Base-by-base conservation (phyloP, 64 coral and sea anemone species). In the Cladopsammia gracilis region DNA sequence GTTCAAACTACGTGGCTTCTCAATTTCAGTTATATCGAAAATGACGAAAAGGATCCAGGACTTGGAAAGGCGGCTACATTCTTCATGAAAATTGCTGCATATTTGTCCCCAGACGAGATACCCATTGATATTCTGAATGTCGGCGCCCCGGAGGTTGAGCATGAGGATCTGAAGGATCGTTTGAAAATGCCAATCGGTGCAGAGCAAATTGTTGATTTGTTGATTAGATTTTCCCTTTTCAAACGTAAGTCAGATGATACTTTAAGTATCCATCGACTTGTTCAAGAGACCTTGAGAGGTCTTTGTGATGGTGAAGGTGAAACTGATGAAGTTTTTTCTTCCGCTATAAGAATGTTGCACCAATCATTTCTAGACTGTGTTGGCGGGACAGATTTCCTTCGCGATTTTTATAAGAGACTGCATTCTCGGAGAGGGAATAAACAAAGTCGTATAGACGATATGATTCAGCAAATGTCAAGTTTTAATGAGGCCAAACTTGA, bases 1-100 rank as follows among this genome's bases (percentile, higher is more conserved):
- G 83, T 88, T 3, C 91, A 93, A 22, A 93, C 91, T 15, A 93
- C 91, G 0, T 88, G 91, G 91, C 72, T 64, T 25, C 64, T 93
- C 1, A 93, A 93, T 47, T 79, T 93, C 69, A 47, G 76, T 43
- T 88, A 88, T 56, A 25, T 88, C 15, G 73, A 61, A 48, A 53
- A 77, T 25, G 4, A 64, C 4, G 34, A 83, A 0, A 58, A 48
- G 46, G 50, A 93, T 44, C 0, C 14, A 3, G 49, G 65, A 87
- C 20, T 65, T 58, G 71, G 84, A 20, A 25, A 9, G 25, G 59
- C 71, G 14, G 73, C 91, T 16, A 4, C 60, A 19, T 48, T 93
- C 9, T 34, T 87, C 16, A 87, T 87, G 62, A 73, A 93, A 87
- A 7, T 93, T 23, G 86, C 91, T 12, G 83, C 83, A 20, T 87